Conservation (phyloP, 2,113 vertebrate genomes). For the Corythornis madagascariensis region DNA sequence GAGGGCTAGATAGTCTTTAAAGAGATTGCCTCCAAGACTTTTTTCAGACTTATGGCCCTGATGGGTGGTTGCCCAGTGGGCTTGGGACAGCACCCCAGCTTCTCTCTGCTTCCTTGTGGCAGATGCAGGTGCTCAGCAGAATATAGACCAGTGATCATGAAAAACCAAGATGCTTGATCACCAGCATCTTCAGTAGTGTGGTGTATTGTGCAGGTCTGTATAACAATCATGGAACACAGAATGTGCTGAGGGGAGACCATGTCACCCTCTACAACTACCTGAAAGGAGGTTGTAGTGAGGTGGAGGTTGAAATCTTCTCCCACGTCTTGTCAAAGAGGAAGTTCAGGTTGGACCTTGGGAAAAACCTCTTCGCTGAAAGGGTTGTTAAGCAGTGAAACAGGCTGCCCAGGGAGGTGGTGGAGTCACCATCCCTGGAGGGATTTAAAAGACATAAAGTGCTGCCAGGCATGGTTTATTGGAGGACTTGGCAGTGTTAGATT, state of each 20-base stretch:
- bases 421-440: neutral
- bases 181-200: neutral
- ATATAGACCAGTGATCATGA: neutral
- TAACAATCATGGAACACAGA: neutral
- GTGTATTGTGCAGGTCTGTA: accelerated
- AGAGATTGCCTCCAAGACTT: neutral
- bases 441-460: neutral
- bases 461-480: neutral
- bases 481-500: neutral
- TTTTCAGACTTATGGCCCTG: neutral
- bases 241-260: too few relatives aligned
- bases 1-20: neutral
- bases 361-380: neutral
- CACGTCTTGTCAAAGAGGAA: neutral
- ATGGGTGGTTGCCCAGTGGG: neutral
- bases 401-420: neutral
- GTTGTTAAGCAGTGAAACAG: neutral
- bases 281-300: too few relatives aligned
- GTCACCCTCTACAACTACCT: too few relatives aligned
- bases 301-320: neutral
- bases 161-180: neutral
- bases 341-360: neutral
- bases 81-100: neutral
- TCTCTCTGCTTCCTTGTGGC: neutral
- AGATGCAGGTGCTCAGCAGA: neutral